These are phyloP conservation scores for Episyrphus balteatus DNA, from an alignment of 1,140 invertebrate species.

Conservation along the genomic window DNA sequence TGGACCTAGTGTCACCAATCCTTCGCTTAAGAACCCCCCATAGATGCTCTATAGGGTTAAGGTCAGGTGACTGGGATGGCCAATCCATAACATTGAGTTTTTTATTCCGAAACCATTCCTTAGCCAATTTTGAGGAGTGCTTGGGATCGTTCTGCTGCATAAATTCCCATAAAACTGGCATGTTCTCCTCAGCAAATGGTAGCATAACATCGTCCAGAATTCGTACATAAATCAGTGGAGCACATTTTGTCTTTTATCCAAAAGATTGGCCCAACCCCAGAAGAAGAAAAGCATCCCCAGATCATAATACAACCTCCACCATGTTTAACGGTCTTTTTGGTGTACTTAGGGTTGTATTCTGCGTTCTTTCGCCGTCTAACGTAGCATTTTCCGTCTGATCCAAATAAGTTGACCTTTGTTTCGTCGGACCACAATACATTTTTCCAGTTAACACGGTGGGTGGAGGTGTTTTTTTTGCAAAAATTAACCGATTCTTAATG, in stretches of 20 bases:
- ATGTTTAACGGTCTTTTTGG: slow-evolving; percentile 7
- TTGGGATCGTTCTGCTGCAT: slow-evolving; percentile 3
- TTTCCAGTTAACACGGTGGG: no score
- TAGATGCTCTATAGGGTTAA: slow-evolving; percentile 2
- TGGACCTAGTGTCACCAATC: no score
- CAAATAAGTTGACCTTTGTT: slow-evolving; percentile 9
- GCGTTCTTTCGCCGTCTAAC: slow-evolving; percentile 2
- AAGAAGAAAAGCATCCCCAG: no score
- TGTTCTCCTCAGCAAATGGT: neutral
- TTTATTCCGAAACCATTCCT: neutral
- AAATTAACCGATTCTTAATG: no score
- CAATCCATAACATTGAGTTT: no score
- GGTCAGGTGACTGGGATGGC: neutral
- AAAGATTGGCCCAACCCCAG: neutral
- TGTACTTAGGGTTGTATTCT: slow-evolving; percentile 6
- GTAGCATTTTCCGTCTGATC: no score
- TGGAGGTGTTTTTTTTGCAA: no score
- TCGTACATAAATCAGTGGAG: neutral
- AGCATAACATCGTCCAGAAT: neutral
- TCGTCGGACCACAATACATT: slow-evolving; percentile 9
- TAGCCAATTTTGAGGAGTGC: neutral
- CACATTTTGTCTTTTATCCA: neutral
- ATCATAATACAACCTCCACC: slow-evolving; percentile 6
- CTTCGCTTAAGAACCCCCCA: neutral
- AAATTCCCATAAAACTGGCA: no score